Conservation (phyloP, 1,140 invertebrate genomes). For the Neuroterus valhalla region DNA sequence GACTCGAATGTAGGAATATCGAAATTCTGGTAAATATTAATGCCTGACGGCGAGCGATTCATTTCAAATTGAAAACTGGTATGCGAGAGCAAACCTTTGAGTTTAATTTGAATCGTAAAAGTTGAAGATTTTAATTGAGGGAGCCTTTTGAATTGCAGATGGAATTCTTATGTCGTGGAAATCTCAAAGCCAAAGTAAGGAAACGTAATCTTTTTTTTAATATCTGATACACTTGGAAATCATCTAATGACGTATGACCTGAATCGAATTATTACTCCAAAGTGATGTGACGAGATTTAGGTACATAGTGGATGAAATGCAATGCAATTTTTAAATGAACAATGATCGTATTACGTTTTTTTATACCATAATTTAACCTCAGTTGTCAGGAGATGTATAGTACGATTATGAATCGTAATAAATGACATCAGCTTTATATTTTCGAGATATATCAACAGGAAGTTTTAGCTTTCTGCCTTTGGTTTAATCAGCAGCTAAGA, state of each 20-base stretch:
- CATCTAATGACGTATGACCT: no score
- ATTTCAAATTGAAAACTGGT: conserved; percentile 13
- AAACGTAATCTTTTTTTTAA: neutral
- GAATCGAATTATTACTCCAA: no score
- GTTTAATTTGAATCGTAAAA: conserved; percentile 8
- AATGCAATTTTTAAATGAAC: no score
- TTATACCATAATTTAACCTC: no score
- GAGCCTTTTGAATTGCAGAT: neutral
- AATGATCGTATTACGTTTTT: no score
- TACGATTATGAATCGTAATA: conserved; percentile 16
- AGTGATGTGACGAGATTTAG: no score
- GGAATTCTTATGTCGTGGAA: no score
- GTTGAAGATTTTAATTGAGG: neutral
- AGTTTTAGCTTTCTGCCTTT: neutral
- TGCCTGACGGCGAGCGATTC: conserved; percentile 5
- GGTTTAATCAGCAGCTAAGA: conserved; percentile 12
- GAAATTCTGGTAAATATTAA: conserved; percentile 10
- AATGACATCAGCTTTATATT: neutral
- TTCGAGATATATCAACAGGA: neutral
- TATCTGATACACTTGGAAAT: neutral
- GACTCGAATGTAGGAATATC: neutral
- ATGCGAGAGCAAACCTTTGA: neutral
- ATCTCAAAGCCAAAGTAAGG: no score
- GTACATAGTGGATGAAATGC: no score
- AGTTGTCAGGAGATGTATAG: neutral